Conservation (phyloP, 2,113 vertebrate genomes). For the Gallinago media region DNA sequence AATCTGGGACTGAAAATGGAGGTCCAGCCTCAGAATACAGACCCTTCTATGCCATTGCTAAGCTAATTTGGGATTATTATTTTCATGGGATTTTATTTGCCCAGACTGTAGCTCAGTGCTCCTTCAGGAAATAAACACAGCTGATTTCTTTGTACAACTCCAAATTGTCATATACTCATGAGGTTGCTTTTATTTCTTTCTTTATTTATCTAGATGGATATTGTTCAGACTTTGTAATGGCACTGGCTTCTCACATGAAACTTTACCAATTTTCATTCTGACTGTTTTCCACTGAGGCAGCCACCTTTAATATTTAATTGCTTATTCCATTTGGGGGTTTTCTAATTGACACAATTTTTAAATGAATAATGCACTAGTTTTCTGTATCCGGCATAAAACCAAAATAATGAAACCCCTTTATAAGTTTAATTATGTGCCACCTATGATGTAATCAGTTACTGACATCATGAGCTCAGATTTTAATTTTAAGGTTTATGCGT, state of each 20-base stretch:
- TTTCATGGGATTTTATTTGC: neutral
- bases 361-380: slow-evolving; percentile 60
- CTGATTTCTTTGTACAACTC: neutral
- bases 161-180: neutral
- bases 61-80: neutral
- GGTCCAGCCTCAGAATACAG: neutral
- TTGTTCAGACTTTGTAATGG: neutral
- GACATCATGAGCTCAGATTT: slow-evolving; percentile 49
- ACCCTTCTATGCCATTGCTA: neutral
- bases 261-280: slow-evolving; percentile 10
- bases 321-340: slow-evolving; percentile 39
- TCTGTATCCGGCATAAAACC: slow-evolving; percentile 25
- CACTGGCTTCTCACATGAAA: neutral
- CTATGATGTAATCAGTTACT: slow-evolving; percentile 47
- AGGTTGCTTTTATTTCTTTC: neutral
- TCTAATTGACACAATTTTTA: slow-evolving; percentile 48
- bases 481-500: slow-evolving; percentile 59
- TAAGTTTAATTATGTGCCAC: slow-evolving; percentile 72
- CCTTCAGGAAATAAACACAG: neutral
- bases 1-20: neutral
- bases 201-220: neutral
- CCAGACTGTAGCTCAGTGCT: neutral
- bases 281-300: slow-evolving; percentile 17
- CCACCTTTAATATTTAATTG: slow-evolving; percentile 63
- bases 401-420: slow-evolving; percentile 39